Evolutionary conservation across 2,113 vertebrate species (phyloP), one percentile per base, ranked within the genome.

Genomic region (Saccopteryx leptura): DNA sequence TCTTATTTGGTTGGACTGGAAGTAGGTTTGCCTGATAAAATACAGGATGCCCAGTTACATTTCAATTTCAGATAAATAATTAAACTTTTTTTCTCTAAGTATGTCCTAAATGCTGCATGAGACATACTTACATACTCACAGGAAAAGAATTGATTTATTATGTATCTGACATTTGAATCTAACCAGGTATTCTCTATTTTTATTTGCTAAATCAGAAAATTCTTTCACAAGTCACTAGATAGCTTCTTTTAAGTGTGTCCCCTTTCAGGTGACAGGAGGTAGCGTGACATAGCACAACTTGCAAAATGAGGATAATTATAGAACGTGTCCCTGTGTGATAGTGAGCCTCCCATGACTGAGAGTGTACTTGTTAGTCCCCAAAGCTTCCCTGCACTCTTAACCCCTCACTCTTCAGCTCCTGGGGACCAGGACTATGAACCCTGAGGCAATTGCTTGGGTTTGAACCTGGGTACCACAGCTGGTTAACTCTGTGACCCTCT

Each of bases 11-110:
- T 15, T 52, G 13, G 15, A 48, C 23, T 63, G 11, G 26, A 93
- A 69, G 26, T 65, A 86, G 2, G 21, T 58, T 89, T 97, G 15
- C 19, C 58, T 78, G 26, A 50, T 72, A 81, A 93, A 92, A 92
- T 31, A 28, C 2, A 76, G 26, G 31, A 74, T 72, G 31, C 48
- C 19, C 31, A 74, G n/a, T 78, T 74, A 81, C 65, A 74, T 80
- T n/a, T 91, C 48, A 87, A 90, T 46, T 88, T 95, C 26, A 88
- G 56, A 90, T 50, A 71, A 95, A 88, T 9, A 28, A 5, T 33
- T 33, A 81, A 93, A 81, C 1, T 18, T 58, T 82, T 66, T 88
- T 72, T 21, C 19, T 60, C 9, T 84, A 75, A 79, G 31, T 68
- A 50, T 61, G 31, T 82, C 52, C 18, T 24, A 93, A 81, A 56